These are phyloP conservation scores for Drosophila cardini DNA, from an alignment of 1,140 invertebrate species.

Conservation along the genomic window DNA sequence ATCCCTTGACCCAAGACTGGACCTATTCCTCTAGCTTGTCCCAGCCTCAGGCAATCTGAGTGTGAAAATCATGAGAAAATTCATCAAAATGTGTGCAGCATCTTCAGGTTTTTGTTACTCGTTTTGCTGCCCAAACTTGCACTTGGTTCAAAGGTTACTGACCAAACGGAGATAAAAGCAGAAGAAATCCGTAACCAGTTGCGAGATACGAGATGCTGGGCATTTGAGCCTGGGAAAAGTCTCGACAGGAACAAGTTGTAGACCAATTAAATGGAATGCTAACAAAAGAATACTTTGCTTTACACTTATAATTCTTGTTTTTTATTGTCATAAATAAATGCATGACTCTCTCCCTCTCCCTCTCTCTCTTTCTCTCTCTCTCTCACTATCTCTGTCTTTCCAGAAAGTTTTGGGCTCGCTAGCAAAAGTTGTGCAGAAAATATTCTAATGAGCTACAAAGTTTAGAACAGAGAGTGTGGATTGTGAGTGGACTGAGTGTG, in stretches of 20 bases:
- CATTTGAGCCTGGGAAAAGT: conserved; percentile 64
- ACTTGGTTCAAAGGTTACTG: conserved; percentile 73
- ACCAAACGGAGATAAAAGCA: conserved; percentile 46
- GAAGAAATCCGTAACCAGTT: conserved; percentile 19
- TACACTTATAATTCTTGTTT: conserved; percentile 41
- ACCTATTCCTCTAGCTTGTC: conserved; percentile 18
- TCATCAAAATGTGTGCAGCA: conserved; percentile 60
- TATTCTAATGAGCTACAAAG: conserved; percentile 81
- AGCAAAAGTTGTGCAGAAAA: conserved; percentile 67
- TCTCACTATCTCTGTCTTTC: conserved; percentile 24
- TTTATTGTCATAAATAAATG: conserved; percentile 68
- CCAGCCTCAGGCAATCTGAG: conserved; percentile 40
- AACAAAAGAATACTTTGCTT: conserved; percentile 69
- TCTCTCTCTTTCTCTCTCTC: conserved; percentile 34
- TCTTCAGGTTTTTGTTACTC: conserved; percentile 64
- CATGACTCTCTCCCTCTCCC: conserved; percentile 22
- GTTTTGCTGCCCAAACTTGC: conserved; percentile 38
- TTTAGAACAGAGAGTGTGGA: conserved; percentile 31
- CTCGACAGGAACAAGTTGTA: conserved; percentile 74
- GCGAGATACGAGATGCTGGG: conserved; percentile 57
- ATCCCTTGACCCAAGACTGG: conserved; percentile 56
- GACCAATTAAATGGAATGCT: conserved; percentile 79
- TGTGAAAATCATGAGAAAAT: conserved; percentile 76
- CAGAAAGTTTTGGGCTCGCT: conserved; percentile 49
- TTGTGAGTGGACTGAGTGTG: conserved; percentile 8